Evolutionary conservation across 2,888 invertebrate genomes (phyloP).

Genomic region (Agelastica alni): DNA sequence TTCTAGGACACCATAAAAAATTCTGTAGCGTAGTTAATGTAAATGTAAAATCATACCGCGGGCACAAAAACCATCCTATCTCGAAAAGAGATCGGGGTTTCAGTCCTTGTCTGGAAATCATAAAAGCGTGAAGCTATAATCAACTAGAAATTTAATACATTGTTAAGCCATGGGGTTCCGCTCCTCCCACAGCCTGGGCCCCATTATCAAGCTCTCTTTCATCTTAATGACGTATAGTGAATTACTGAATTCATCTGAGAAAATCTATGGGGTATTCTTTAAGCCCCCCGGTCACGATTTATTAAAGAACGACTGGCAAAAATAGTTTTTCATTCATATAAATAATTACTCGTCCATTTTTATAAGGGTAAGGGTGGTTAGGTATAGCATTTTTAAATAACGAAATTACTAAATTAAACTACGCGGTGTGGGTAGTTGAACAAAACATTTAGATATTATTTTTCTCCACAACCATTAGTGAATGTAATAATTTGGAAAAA

Average conservation of each 20-base stretch:
- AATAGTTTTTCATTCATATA: conserved; percentile 25
- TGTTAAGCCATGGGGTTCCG: conserved; percentile 45
- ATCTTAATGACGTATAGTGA: conserved; percentile 43
- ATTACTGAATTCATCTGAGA: conserved; percentile 42
- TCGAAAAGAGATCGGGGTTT: conserved; percentile 16
- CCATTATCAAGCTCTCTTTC: conserved; percentile 37
- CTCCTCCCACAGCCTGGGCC: conserved; percentile 40
- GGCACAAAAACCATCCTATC: conserved; percentile 17
- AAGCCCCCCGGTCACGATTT: conserved; percentile 30
- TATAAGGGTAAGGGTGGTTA: background rate
- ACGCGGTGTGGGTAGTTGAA: too few relatives aligned
- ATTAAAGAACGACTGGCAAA: conserved; percentile 10
- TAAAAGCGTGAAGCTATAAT: conserved; percentile 50
- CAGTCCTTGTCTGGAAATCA: conserved; percentile 39
- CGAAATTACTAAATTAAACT: too few relatives aligned
- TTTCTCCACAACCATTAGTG: too few relatives aligned
- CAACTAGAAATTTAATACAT: conserved; percentile 49
- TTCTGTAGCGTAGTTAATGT: conserved; percentile 12
- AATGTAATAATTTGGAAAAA: too few relatives aligned
- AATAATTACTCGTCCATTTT: conserved; percentile 6
- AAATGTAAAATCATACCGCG: conserved; percentile 16
- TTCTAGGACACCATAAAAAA: conserved; percentile 17
- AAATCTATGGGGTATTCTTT: conserved; percentile 36
- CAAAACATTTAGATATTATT: too few relatives aligned
- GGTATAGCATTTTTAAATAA: too few relatives aligned